Base-by-base conservation (phyloP, 2,888 invertebrate species). In the Boloria selene region DNA sequence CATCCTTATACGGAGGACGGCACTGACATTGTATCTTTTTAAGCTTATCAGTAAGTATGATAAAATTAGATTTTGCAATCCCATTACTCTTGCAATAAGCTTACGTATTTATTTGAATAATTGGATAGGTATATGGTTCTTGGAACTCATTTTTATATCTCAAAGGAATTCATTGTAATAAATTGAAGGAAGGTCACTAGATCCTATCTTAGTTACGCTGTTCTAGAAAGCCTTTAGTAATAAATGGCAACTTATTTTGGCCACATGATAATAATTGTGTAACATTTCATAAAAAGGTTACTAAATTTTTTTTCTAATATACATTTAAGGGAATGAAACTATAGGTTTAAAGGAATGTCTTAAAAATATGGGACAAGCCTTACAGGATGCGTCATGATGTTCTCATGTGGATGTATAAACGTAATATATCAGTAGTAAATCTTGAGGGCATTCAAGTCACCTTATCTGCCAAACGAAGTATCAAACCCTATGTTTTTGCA, bases 21-120 rank as follows among this genome's bases (percentile, higher is more conserved):
- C 70, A 65, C 69, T 71, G 73, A 74, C 73, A 72, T 69, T 69
- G 72, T 72, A 69, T 69, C 68, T 72, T 61, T 64, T 73, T 70
- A 72, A 52, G 68, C 69, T 72, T 73, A 73, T 73, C 74, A 71
- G 69, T 65, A 59, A 70, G 63, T 64, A 67, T 68, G 68, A 72
- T 72, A 69, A 71, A 71, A 68, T 71, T 69, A 63, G 69, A 70
- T 70, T 65, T 53, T 47, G 49, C 63, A 55, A 61, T 70, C 52
- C 67, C 56, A 65, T 68, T 60, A 68, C 56, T 67, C 42, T 63
- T 49, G 52, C 44, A 22, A 45, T 51, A 16, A 58, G 42, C 67
- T 63, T 67, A 54, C 50, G 55, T 52, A 53, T 61, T 55, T 59
- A 64, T 50, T 49, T 62, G 50, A 66, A 53, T 67, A 59, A 67